Conservation (phyloP, 2,888 invertebrate genomes). For the Allacma fusca region DNA sequence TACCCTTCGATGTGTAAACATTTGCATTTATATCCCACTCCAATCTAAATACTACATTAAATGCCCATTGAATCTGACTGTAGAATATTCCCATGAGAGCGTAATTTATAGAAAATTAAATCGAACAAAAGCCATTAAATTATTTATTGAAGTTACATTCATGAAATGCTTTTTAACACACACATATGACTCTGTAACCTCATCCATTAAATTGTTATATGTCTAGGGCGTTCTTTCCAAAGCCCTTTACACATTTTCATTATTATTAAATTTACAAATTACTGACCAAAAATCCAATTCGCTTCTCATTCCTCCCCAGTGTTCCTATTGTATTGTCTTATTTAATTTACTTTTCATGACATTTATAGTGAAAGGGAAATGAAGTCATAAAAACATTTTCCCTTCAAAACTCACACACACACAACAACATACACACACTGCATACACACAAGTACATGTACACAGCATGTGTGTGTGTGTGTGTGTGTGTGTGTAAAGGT, state of each 20-base stretch:
- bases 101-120: constrained; percentile 13
- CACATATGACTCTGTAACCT: no score
- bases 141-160: neutral
- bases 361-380: constrained; percentile 26
- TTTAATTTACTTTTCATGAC: constrained; percentile 8
- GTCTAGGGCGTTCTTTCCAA: neutral
- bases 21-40: neutral
- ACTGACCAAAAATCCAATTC: neutral
- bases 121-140: constrained; percentile 14
- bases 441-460: no score
- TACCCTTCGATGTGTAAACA: constrained; percentile 4
- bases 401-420: constrained; percentile 2
- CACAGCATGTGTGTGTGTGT: no score
- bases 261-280: neutral
- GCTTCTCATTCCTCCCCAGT: neutral
- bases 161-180: no score
- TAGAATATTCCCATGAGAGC: neutral
- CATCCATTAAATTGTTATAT: no score
- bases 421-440: no score
- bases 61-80: neutral
- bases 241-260: neutral
- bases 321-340: constrained; percentile 2
- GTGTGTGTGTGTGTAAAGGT: constrained; percentile 5
- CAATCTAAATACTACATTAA: neutral
- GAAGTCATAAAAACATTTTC: constrained; percentile 25